Percentiles rank a stretch among this genome's conserved stretches.
phyloP scores from a whole-genome alignment of 2,113 vertebrate species.

The Eudorcas thomsonii region DNA sequence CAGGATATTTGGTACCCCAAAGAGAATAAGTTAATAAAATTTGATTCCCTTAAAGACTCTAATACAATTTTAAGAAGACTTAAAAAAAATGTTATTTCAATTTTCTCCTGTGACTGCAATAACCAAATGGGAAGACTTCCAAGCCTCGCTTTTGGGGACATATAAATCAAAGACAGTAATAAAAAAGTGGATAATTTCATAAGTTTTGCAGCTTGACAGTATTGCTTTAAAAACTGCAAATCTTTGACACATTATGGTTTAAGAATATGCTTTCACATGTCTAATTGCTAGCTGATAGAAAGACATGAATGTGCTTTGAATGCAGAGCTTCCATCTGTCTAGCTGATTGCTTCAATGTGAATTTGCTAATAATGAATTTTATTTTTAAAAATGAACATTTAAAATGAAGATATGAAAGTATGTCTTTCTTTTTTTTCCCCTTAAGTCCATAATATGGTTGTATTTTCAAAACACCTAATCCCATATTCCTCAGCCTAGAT shows the following conservation, averaged over 20 bases:
- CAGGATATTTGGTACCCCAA: background rate
- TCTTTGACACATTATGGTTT: constrained; percentile 57
- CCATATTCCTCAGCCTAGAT: background rate
- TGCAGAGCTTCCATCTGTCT: constrained; percentile 63
- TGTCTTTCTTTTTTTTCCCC: background rate
- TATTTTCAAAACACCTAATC: background rate
- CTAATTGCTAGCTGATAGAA: constrained; percentile 60
- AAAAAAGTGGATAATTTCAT: background rate
- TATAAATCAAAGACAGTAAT: constrained; percentile 43
- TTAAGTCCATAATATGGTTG: background rate
- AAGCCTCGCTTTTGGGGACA: background rate
- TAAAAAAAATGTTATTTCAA: background rate
- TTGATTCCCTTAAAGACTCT: background rate
- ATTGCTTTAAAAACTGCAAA: constrained; percentile 53
- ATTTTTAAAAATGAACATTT: constrained; percentile 19
- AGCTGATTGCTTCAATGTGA: constrained; percentile 19
- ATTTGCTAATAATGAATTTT: constrained; percentile 60
- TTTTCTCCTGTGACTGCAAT: constrained; percentile 22
- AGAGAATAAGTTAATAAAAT: constrained; percentile 21
- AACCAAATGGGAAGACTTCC: constrained; percentile 16
- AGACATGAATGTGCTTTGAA: constrained; percentile 48
- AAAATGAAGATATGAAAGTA: constrained; percentile 18
- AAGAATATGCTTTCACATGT: constrained; percentile 65
- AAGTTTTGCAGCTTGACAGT: constrained; percentile 40
- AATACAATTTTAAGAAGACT: constrained; percentile 15